Base-by-base conservation (phyloP, 1,140 invertebrate species). In the Chrysopa pallens region DNA sequence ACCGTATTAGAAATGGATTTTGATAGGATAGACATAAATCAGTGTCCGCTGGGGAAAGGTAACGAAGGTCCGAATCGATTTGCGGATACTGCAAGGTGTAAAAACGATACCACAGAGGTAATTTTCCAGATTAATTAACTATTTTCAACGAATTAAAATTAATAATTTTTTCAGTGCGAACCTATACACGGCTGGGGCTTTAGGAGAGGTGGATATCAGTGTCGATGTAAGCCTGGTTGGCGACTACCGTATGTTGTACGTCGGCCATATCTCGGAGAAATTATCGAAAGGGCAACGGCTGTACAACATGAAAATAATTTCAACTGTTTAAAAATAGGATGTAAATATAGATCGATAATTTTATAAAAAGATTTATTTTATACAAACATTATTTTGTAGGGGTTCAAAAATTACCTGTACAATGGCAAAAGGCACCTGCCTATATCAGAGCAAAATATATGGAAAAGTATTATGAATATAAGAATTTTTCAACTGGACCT, bases 21-120 rank as follows among this genome's bases (percentile, higher is more conserved):
- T 68, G 90, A 97, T 48, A 72, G 92, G 53, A 88, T 97, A 64
- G 93, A 98, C 61, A 92, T 97, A 60, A 97, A 98, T 68, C 93
- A 95, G 55, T 98, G 93, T 75, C 89, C 91, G 0, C 65, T 66
- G 45, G 83, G 88, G 45, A 62, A 79, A 53, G 93, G 92, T 23
- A 97, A 97, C 62, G 41, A 48, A 38, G 74, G 76, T 11, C 84
- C 86, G 0, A 97, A 97, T 66, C 73, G 70, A 58, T 97, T 94
- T 72, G 81, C 78, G 35, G 78, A 84, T 50, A 96, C 90, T 6
- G 83, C 88, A 4, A 66, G 88, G 48, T 98, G 94, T 73, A 92
- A 91, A 71, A 73, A 78, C 50, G 78, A 84, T 53, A 93, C 90
- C 8, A 97, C 93, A 12, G 87, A 94, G 72, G 87, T 90, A 65